phyloP scores from a whole-genome alignment of 2,113 vertebrate genomes.

The Hemibagrus wyckioides region DNA sequence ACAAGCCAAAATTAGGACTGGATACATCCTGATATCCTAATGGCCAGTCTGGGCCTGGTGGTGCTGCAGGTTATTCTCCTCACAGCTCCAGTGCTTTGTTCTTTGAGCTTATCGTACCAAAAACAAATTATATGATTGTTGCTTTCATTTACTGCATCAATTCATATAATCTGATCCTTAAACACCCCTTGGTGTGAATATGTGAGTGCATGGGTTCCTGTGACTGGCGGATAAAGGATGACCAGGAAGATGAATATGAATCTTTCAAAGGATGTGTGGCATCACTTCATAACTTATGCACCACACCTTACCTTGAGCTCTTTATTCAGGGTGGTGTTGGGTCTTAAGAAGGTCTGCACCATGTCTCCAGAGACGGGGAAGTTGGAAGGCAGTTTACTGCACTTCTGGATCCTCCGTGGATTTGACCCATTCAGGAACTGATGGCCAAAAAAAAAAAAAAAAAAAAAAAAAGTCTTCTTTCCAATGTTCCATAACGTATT shows the following conservation, averaged over 20 bases:
- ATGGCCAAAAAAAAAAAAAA: constrained; percentile 81
- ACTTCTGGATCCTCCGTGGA: constrained; percentile 75
- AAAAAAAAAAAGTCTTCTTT: constrained; percentile 79
- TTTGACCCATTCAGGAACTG: constrained; percentile 83
- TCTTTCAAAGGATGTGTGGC: background rate
- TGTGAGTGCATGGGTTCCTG: no score
- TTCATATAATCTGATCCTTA: background rate
- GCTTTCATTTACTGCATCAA: background rate
- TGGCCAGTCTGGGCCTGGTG: no score
- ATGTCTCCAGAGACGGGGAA: constrained; percentile 73
- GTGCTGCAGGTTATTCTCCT: no score
- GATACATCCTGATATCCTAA: no score
- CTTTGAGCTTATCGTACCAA: no score
- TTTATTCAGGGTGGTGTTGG: constrained; percentile 64
- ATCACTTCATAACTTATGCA: background rate
- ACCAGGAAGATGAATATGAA: background rate
- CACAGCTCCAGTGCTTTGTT: no score
- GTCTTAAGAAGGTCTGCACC: constrained; percentile 64
- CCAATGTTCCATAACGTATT: constrained; percentile 77
- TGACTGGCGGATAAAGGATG: background rate
- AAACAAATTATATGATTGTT: background rate
- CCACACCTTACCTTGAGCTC: constrained; percentile 73
- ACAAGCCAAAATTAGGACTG: no score
- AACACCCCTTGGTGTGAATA: background rate
- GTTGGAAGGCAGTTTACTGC: constrained; percentile 73